These are phyloP conservation scores for Siniperca chuatsi DNA, from an alignment of 2,113 vertebrate species.

Conservation along the genomic window DNA sequence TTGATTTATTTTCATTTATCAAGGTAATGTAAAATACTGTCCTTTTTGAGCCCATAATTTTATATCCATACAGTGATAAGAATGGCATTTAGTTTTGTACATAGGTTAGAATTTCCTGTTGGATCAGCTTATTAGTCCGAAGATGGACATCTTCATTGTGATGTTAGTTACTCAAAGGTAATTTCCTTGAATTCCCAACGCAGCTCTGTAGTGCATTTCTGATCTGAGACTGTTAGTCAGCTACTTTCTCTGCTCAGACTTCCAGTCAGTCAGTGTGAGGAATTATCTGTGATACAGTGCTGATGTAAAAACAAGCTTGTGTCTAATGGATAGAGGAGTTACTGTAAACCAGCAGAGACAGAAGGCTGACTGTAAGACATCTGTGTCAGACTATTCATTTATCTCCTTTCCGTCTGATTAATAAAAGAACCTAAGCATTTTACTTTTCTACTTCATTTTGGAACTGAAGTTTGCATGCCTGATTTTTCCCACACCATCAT, in stretches of 20 bases:
- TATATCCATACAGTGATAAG: not conserved
- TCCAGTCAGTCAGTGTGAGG: not conserved
- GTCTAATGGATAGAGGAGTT: not conserved
- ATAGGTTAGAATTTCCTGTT: not conserved
- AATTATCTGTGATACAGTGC: not conserved
- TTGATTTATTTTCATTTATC: too few relatives aligned
- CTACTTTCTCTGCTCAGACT: not conserved
- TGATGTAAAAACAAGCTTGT: not conserved
- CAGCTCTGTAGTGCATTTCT: not conserved
- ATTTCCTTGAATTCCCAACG: not conserved
- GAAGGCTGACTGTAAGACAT: not conserved
- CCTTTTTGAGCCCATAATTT: not conserved
- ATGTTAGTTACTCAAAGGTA: not conserved
- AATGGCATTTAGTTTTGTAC: not conserved
- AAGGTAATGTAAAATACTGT: too few relatives aligned
- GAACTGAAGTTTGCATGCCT: too few relatives aligned
- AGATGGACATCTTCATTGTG: not conserved
- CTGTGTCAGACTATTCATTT: not conserved
- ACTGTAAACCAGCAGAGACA: constrained; percentile 1
- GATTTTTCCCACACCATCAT: too few relatives aligned
- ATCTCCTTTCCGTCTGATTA: not conserved
- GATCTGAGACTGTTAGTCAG: constrained; percentile 12
- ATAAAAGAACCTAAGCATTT: not conserved
- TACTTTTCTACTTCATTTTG: not conserved
- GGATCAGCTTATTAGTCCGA: not conserved